Percentiles rank a stretch among this genome's conserved stretches.
Conservation (phyloP, 2,888 invertebrate species). For the Drosophila paranaensis region DNA sequence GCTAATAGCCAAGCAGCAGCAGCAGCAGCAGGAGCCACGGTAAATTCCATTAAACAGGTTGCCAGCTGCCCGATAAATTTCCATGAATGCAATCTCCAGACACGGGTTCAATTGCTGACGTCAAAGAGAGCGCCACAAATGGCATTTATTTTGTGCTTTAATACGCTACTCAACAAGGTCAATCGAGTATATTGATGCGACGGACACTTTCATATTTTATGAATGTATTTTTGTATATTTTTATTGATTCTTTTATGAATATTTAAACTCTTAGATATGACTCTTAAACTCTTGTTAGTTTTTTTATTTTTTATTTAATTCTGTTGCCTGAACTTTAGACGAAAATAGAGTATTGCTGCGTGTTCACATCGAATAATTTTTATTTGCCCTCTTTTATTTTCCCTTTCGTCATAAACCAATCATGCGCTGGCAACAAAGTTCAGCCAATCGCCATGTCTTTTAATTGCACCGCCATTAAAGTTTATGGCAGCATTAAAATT, state of each 20-base stretch:
- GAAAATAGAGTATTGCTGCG: not conserved
- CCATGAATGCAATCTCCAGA: slow-evolving; percentile 5
- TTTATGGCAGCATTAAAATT: slow-evolving; percentile 17
- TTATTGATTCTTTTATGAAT: not conserved
- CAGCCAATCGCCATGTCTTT: slow-evolving; percentile 15
- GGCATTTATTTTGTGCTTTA: not conserved
- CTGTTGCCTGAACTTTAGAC: not conserved
- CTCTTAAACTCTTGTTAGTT: too few species aligned
- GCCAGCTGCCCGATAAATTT: slow-evolving; percentile 20
- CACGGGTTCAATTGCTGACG: slow-evolving; percentile 21
- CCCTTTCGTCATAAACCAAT: slow-evolving; percentile 25
- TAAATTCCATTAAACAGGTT: slow-evolving; percentile 20
- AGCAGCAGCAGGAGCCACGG: slow-evolving; percentile 3
- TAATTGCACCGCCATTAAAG: slow-evolving; percentile 29
- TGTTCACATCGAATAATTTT: too few species aligned
- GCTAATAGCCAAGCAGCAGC: slow-evolving; percentile 20
- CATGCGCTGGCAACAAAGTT: slow-evolving; percentile 31
- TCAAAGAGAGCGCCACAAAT: slow-evolving; percentile 17
- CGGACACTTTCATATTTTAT: too few species aligned
- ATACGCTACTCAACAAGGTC: not conserved
- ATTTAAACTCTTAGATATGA: not conserved
- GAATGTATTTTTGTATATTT: not conserved
- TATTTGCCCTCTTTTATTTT: not conserved
- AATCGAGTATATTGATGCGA: not conserved
- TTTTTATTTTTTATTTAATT: not conserved